phyloP scores from a whole-genome alignment of 2,113 vertebrate genomes.

The Dromas ardeola region DNA sequence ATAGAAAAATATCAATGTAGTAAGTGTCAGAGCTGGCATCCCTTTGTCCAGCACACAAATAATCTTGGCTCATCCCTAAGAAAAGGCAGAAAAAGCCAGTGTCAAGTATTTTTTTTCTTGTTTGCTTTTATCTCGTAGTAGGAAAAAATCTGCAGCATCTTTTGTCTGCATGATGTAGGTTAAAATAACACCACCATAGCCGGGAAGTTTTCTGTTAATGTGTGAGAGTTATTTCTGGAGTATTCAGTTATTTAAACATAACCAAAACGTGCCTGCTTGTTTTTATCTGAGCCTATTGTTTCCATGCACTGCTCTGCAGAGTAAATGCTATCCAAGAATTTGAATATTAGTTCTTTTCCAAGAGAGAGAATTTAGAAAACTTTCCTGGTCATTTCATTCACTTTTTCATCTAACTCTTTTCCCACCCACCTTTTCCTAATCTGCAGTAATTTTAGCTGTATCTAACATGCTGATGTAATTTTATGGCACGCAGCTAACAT shows the following conservation, averaged over 20 bases:
- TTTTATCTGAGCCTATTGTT: neutral
- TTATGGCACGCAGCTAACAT: neutral
- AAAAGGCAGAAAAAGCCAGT: neutral
- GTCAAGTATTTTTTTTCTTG: neutral
- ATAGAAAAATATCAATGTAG: neutral
- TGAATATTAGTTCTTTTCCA: neutral
- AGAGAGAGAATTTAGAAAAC: neutral
- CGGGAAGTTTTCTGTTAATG: neutral
- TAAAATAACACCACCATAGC: constrained; percentile 9
- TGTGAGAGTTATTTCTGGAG: constrained; percentile 10
- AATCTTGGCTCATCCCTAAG: neutral
- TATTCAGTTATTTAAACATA: neutral
- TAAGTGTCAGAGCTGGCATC: neutral
- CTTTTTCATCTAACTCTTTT: neutral
- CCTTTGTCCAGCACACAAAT: neutral
- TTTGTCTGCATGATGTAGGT: neutral
- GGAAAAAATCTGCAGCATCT: neutral
- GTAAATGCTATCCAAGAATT: neutral
- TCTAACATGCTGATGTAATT: neutral
- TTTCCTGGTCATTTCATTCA: neutral
- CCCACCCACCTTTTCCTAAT: neutral
- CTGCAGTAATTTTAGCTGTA: neutral
- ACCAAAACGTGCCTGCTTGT: neutral
- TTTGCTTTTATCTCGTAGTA: neutral
- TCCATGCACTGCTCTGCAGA: neutral